Percentiles rank a stretch among this genome's conserved stretches.
These are phyloP conservation scores for Pluvianellus socialis DNA, from an alignment of 2,113 vertebrate genomes.

Conservation along the genomic window DNA sequence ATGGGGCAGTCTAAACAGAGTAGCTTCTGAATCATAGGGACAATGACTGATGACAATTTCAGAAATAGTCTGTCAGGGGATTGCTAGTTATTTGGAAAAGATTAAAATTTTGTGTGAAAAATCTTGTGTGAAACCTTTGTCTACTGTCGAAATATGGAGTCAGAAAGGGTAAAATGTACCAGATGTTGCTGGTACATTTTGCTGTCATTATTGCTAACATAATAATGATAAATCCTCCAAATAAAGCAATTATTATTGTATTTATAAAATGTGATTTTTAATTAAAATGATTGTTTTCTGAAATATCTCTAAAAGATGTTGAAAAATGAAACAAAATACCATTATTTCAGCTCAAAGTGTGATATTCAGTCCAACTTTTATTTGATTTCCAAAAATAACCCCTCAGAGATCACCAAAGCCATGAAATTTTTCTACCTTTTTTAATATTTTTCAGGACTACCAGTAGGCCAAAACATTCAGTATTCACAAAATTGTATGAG, in stretches of 20 bases:
- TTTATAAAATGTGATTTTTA: neutral
- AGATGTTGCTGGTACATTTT: neutral
- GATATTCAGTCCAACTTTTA: neutral
- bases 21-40: neutral
- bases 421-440: neutral
- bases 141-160: neutral
- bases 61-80: constrained; percentile 15
- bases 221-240: neutral
- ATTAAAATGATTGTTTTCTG: neutral
- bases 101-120: neutral
- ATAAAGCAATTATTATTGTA: neutral
- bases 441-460: neutral
- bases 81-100: neutral
- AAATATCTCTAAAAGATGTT: neutral
- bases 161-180: neutral
- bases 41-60: constrained; percentile 36
- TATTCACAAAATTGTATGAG: neutral
- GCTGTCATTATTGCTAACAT: neutral
- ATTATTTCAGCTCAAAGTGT: neutral
- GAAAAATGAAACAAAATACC: neutral
- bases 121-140: neutral
- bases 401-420: neutral
- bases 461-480: neutral
- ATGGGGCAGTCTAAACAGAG: constrained; percentile 14
- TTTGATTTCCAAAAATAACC: neutral